These are phyloP conservation scores for Leptinotarsa lineolata DNA, from an alignment of 1,140 invertebrate genomes.

Conservation along the genomic window DNA sequence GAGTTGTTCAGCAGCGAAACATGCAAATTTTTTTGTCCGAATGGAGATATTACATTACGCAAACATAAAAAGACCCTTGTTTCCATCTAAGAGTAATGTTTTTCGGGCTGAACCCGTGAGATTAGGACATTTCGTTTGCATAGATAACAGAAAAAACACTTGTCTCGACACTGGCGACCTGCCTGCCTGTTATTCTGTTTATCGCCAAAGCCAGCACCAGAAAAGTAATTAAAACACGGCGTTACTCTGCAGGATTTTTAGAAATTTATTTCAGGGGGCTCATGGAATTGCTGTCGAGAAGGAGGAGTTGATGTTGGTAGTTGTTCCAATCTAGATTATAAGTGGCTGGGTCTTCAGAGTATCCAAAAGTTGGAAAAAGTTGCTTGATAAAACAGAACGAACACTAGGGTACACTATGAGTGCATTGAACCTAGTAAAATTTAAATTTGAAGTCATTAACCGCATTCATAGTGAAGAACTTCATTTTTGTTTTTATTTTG, in stretches of 20 bases:
- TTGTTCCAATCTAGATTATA: no score
- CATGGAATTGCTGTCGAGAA: background rate
- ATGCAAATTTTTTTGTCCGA: conserved; percentile 38
- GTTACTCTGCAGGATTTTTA: conserved; percentile 20
- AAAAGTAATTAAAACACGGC: conserved; percentile 23
- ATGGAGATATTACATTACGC: conserved; percentile 34
- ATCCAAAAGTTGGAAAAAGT: no score
- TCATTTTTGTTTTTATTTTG: no score
- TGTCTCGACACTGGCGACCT: conserved; percentile 51
- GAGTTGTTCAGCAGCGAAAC: conserved; percentile 34
- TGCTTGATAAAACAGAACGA: no score
- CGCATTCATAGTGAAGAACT: no score
- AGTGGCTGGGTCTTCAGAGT: no score
- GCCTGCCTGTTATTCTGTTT: conserved; percentile 46
- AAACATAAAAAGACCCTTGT: conserved; percentile 40
- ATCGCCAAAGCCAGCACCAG: conserved; percentile 38
- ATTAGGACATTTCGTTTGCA: conserved; percentile 48
- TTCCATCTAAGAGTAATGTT: conserved; percentile 35
- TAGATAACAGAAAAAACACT: conserved; percentile 54
- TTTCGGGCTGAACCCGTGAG: conserved; percentile 43
- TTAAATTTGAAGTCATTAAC: no score
- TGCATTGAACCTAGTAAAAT: no score
- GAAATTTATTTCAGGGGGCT: background rate
- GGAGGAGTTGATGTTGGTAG: background rate
- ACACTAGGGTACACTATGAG: no score